Evolutionary conservation across 2,113 vertebrate species (phyloP).

Genomic region (Pangasianodon hypophthalmus): DNA sequence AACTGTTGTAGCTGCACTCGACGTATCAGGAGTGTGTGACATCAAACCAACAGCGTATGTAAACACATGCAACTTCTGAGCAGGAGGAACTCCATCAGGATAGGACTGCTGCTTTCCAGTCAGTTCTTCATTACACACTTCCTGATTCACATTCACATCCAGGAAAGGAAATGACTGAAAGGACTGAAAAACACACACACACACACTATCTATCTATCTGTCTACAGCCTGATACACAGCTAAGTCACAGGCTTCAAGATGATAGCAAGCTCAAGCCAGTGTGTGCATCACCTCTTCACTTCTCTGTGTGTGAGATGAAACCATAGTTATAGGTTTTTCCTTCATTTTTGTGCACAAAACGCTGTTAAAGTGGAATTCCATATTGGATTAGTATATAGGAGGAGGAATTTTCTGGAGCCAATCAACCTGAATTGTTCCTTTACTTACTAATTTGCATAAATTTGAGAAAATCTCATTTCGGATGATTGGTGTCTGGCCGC

Average conservation of each 20-base stretch:
- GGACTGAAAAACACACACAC: neutral
- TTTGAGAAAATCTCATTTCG: neutral
- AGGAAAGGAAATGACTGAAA: neutral
- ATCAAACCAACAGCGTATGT: neutral
- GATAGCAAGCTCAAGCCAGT: no score
- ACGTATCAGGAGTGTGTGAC: neutral
- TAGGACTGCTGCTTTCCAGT: neutral
- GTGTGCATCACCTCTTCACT: neutral
- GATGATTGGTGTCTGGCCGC: neutral
- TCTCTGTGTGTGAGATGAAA: neutral
- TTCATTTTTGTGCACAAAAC: neutral
- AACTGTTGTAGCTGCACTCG: neutral
- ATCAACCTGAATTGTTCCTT: neutral
- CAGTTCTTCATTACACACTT: slow-evolving; percentile 4
- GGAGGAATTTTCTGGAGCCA: neutral
- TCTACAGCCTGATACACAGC: neutral
- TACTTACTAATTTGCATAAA: neutral
- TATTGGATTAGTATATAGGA: neutral
- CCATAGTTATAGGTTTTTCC: neutral
- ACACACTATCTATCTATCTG: neutral
- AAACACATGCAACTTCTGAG: neutral
- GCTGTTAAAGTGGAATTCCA: neutral
- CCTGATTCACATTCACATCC: neutral
- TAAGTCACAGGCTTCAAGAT: neutral
- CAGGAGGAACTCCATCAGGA: neutral